Evolutionary conservation across 2,888 invertebrate genomes (phyloP).

Genomic region (Ceramica pisi): DNA sequence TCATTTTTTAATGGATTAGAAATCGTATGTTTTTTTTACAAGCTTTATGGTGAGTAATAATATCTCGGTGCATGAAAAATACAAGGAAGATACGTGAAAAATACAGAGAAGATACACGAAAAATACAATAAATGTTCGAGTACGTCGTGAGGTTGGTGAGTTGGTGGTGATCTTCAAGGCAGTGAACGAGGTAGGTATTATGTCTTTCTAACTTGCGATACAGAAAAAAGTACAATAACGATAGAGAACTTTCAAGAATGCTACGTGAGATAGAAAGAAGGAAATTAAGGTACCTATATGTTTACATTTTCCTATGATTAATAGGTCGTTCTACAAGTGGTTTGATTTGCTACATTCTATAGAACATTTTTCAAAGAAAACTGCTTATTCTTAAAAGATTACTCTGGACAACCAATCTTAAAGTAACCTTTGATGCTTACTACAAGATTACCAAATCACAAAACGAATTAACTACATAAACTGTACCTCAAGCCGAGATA

Average conservation of each 20-base stretch:
- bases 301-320: neutral
- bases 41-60: neutral
- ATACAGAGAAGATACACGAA: neutral
- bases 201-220: neutral
- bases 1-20: conserved; percentile 61
- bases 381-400: neutral
- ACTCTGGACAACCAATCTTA: neutral
- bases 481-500: conserved; percentile 22
- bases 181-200: neutral
- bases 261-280: neutral
- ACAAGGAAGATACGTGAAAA: neutral
- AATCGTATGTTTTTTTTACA: neutral
- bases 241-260: neutral
- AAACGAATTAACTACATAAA: conserved; percentile 50
- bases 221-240: too few species aligned
- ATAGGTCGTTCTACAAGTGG: conserved; percentile 5
- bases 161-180: too few species aligned
- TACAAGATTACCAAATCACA: conserved; percentile 39
- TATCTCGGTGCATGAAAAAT: neutral
- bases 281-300: neutral
- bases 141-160: neutral
- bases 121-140: neutral
- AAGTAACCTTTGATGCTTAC: conserved; percentile 22
- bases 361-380: neutral
- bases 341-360: neutral